Evolutionary conservation across 2,888 invertebrate species (phyloP).

Genomic region (Caenorhabditis afra): DNA sequence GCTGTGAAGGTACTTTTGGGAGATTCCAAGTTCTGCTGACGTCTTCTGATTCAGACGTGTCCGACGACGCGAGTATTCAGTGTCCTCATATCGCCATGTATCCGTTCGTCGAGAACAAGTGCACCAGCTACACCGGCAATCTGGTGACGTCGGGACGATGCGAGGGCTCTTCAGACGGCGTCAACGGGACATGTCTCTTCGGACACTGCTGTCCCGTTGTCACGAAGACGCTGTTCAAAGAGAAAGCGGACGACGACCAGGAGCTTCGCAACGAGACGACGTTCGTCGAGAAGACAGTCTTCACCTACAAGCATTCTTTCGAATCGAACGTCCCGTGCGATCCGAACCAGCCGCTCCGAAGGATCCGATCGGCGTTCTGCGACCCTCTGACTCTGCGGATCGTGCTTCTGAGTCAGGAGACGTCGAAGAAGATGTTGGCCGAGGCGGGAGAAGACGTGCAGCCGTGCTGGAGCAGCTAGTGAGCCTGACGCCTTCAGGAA

Average conservation of each 20-base stretch:
- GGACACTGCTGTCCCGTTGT: constrained; percentile 13
- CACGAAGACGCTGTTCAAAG: background rate
- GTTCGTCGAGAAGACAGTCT: too few species aligned
- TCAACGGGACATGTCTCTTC: constrained; percentile 7
- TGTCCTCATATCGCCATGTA: constrained; percentile 7
- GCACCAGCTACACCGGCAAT: background rate
- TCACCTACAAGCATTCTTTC: background rate
- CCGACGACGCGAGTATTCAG: constrained; percentile 1
- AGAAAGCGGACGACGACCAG: too few species aligned
- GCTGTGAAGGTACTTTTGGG: constrained; percentile 8
- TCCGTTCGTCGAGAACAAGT: constrained; percentile 17
- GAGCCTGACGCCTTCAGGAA: too few species aligned
- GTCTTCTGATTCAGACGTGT: constrained; percentile 1
- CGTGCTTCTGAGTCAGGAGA: background rate
- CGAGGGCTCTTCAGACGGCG: background rate
- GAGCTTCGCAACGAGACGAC: too few species aligned
- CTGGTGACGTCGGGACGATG: constrained; percentile 4
- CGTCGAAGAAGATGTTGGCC: background rate
- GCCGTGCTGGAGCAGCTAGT: background rate
- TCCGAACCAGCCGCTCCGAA: background rate
- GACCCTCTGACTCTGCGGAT: constrained; percentile 4
- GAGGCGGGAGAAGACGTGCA: background rate
- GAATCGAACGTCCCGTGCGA: constrained; percentile 11
- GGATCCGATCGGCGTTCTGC: constrained; percentile 12
- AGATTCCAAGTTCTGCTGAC: background rate